Evolutionary conservation across 2,797 vertebrate species (phyloP), one percentile per base, ranked within the genome.

Genomic region (Pantherophis vulpinus): DNA sequence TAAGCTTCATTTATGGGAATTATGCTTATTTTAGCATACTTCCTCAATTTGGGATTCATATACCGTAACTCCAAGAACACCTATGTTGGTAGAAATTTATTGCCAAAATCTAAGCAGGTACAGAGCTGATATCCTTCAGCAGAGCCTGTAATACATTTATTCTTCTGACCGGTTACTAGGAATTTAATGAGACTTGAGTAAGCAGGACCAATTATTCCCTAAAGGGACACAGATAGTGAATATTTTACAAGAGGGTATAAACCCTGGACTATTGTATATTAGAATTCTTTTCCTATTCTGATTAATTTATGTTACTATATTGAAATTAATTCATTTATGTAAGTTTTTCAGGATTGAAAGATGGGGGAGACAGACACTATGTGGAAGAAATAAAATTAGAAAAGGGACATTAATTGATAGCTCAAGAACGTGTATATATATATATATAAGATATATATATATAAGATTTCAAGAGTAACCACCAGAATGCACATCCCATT

Each of bases 301-400:
- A 56, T 91, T 94, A 86, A 93, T 90, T 55, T 55, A 91, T 90
- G 92, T 91, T 94, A 92, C 58, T 86, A 51, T 47, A 88, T 0
- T 61, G 87, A 93, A 54, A 94, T n/a, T 87, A 93, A 70, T 91
- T 90, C 91, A 95, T 94, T 96, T 95, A 93, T 95, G 29, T 61
- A 51, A 20, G 90, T 95, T 91, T 79, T 94, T 94, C 89, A 32
- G 56, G 5, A 94, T 58, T 14, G 10, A 11, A 13, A 92, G 20
- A 63, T 0, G 87, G 12, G 58, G 0, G 74, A 92, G 51, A 42
- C 89, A 91, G 90, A 79, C 8, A 42, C 1, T 32, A 27, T 91
- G 32, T 91, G 29, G 66, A 93, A 90, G 0, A 93, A 5, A 16
- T 25, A 93, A 91, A 16, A 32, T 5, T 32, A 87, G 86, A 92